Base-by-base conservation (phyloP, 2,113 vertebrate genomes). In the Anas platyrhynchos region DNA sequence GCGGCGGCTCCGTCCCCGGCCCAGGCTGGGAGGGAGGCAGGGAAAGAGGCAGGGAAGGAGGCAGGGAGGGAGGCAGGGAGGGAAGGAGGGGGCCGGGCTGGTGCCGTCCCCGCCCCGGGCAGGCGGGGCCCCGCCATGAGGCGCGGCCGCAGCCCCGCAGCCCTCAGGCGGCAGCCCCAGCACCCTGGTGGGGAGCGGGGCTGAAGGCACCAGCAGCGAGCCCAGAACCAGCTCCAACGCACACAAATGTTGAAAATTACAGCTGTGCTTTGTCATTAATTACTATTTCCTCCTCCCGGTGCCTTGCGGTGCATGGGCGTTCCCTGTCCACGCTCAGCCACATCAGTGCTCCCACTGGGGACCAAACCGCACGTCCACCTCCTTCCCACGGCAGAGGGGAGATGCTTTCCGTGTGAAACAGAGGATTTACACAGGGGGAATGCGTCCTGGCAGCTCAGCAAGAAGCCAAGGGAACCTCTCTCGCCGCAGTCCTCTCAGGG, bases 281-380 rank as follows among this genome's bases (percentile, higher is more conserved):
- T 67, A 55, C 9, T 34, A 36, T 67, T 74, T 78, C 20, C 21
- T 81, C 10, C n/a, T 29, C 11, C 12, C 2, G 2, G 11, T 44
- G 31, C 34, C 29, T 73, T 54, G 67, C 13, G 84, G 43, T 23
- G 27, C 0, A 0, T 36, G 67, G 29, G 43, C 10, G 3, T 38
- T 69, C n/a, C 38, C 20, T 77, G 32, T 59, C 61, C 71, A 78
- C 20, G 50, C 75, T 59, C 76, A 38, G 50, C 65, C 17, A 27
- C 4, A 1, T 16, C 29, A n/a, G 16, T 55, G 69, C n/a, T 73
- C 59, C 77, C 72, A 65, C 15, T 0, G 1, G 52, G 43, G 18
- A 63, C 22, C 0, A 1, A 69, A 31, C 26, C 48, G 29, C 7
- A 3, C 1, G 27, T 15, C 29, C 0, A 0, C 46, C 46, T 79